Base-by-base conservation (phyloP, 2,113 vertebrate species). In the Sclerurus mexicanus region DNA sequence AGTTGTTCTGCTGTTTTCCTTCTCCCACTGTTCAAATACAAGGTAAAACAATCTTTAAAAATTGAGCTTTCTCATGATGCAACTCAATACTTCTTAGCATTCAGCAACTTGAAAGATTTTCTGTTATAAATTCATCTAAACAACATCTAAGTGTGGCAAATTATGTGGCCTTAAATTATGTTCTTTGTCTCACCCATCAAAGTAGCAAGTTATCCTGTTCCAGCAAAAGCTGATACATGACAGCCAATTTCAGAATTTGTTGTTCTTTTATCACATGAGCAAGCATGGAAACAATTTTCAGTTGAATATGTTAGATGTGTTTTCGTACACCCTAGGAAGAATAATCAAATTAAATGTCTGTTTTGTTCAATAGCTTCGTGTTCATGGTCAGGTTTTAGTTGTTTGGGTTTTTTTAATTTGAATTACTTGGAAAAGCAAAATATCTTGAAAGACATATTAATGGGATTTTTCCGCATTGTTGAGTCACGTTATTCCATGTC, bases 321-420 rank as follows among this genome's bases (percentile, higher is more conserved):
- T 96, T 93, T 80, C 88, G 67, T 93, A 64, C 76, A 28, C 9
- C 47, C 90, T 77, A 88, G 93, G 76, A 91, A 91, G 44, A 93
- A 78, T 84, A 86, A 94, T 83, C 85, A 84, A 46, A 89, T 69
- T 47, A 90, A 95, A 90, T 87, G 83, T 93, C 87, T 86, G 83
- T 82, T 95, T 90, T 94, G 60, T 90, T 94, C 85, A 63, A 35
- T 86, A 95, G 92, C 75, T 94, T 73, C 84, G 90, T 93, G 79
- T 86, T 91, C 68, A 89, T 86, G 88, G 90, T 94, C 96, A 95
- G 83, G 89, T 94, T 86, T 77, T 94, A 95, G 79, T 52, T 17
- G 15, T 18, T 21, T 30, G 66, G 47, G 46, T 64, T 72, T 24
- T n/a, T 35, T 58, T 58, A 10, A 68, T 95, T 89, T 94, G 23